Percentiles rank a stretch among this genome's conserved stretches.
Evolutionary conservation across 2,797 vertebrate species (phyloP).

Genomic region (Acanthurus lineatus): DNA sequence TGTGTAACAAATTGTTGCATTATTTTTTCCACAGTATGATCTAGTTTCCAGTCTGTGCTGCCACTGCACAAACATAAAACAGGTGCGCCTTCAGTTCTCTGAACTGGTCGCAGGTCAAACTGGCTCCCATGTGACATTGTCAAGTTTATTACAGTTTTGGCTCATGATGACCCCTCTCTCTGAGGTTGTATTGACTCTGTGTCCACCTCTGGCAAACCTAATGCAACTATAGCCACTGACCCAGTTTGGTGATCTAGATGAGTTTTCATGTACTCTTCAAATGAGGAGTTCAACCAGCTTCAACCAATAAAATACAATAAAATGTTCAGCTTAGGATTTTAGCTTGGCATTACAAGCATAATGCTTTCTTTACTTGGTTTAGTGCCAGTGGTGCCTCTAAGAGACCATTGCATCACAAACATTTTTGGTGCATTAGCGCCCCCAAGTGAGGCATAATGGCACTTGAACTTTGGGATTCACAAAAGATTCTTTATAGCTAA

Average conservation of each 20-base stretch:
- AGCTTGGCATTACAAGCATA: neutral
- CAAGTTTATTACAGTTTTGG: neutral
- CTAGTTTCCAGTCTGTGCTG: slow-evolving; percentile 28
- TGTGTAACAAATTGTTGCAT: slow-evolving; percentile 19
- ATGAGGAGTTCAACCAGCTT: neutral
- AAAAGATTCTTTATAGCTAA: neutral
- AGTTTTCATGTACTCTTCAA: slow-evolving; percentile 4
- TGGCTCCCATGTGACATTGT: slow-evolving; percentile 8
- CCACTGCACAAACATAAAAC: slow-evolving; percentile 40
- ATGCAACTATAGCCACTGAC: slow-evolving; percentile 38
- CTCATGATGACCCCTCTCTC: slow-evolving; percentile 43
- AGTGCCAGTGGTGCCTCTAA: neutral
- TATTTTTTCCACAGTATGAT: slow-evolving; percentile 1
- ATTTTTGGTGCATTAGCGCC: slow-evolving; percentile 61
- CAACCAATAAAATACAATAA: neutral
- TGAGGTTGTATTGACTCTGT: slow-evolving; percentile 26
- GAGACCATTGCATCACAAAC: neutral
- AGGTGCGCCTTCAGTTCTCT: slow-evolving; percentile 35
- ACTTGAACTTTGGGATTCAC: neutral
- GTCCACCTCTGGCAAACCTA: slow-evolving; percentile 24
- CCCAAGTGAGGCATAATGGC: slow-evolving; percentile 59
- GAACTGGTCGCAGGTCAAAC: slow-evolving; percentile 28
- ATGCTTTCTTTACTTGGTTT: neutral
- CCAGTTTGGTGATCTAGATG: slow-evolving; percentile 17
- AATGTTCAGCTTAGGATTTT: neutral